Evolutionary conservation across 2,797 vertebrate species (phyloP), one percentile per base, ranked within the genome.

Genomic region (Acrossocheilus wenchowensis): DNA sequence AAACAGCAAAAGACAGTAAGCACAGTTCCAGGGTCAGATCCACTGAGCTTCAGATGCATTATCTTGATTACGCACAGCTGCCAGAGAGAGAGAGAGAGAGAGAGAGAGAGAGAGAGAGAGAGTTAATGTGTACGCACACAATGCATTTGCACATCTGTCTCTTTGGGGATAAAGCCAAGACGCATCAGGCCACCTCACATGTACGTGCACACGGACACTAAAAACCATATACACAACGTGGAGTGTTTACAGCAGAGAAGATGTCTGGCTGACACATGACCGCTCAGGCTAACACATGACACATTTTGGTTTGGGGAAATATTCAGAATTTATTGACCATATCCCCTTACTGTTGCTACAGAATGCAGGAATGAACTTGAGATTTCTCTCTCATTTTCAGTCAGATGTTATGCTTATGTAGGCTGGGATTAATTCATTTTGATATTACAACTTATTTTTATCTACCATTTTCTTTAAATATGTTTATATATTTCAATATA

Each of bases 111-210:
- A 64, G 50, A 36, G 43, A 45, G 54, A 8, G 62, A 57, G 68
- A 43, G 86, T 87, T 57, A 79, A 79, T 80, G 50, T 72, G 79
- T 45, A 39, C 15, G 10, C 72, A 86, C 85, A 90, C 78, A 79
- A 62, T 85, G 78, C 73, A 60, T 64, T 74, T 83, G 62, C 78
- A 86, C 81, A 87, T 90, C 87, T 88, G 87, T 81, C 83, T 85
- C 73, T 71, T 26, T 73, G 26, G 74, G 85, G 79, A 71, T 75
- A 45, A 86, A 82, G 57, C 85, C 79, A 71, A 78, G 81, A 83
- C 12, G 50, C 50, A 87, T 84, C 74, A 60, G 68, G 68, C 62
- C 79, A 85, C 60, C 68, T 54, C 48, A 74, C 26, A 48, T 30
- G 11, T 26, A 74, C 68, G n/a, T 39, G 68, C 62, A 64, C 36